Evolutionary conservation across 2,797 vertebrate species (phyloP), one percentile per base, ranked within the genome.

Genomic region (Austrolebias charrua): DNA sequence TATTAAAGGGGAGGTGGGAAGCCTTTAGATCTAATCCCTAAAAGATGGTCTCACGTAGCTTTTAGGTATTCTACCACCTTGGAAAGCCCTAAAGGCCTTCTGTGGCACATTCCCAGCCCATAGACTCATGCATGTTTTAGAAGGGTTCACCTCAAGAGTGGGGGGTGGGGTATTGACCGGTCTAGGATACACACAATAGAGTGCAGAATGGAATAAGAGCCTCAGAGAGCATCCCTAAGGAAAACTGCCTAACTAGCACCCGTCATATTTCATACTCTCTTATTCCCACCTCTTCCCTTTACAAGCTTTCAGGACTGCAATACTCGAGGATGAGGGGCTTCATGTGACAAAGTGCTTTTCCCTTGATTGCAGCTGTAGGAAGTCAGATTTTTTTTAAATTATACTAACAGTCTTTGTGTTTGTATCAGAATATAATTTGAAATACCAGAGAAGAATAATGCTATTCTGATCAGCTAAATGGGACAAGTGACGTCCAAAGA

Each of bases 101-200:
- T 58, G 76, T 79, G 83, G 79, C 60, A 19, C 78, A 76, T 85
- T 82, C 75, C 63, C 55, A 73, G 73, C 86, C 82, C 86, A 72
- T 81, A 80, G 76, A 76, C 89, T 93, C 91, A 92, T 93, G 84
- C 90, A 92, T 91, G 88, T 92, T 93, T 93, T 90, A 93, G 81
- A 79, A 68, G 82, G 69, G 63, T 61, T 86, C 75, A 79, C 76
- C 87, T 86, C 82, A 5, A n/a, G 81, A 38, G 18, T 33, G 60
- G 65, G 69, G 71, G 55, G 28, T 56, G 63, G 60, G 50, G 63
- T 90, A 92, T 93, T 88, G 90, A 92, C 89, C 71, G 76, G 79
- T 90, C 82, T 81, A 86, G 76, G 84, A 84, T 80, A 82, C 86
- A 82, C 84, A 77, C 76, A 71, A 42, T 64, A 66, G 80, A 85